These are phyloP conservation scores for Antheraea pernyi DNA, from an alignment of 1,140 invertebrate species.

Conservation along the genomic window DNA sequence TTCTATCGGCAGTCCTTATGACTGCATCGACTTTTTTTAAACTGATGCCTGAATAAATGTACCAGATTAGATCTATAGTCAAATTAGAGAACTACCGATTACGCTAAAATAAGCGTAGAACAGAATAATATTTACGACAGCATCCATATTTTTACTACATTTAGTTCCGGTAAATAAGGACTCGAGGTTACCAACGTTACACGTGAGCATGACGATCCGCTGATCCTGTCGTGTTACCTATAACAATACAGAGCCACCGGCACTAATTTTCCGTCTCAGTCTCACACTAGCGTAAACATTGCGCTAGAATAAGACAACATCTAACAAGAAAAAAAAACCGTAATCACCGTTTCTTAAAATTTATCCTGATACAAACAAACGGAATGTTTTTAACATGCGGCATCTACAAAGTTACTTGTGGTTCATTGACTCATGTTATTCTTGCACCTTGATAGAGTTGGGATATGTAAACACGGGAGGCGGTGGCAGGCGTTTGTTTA, in stretches of 20 bases:
- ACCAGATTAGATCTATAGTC: too few species aligned
- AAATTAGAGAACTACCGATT: too few species aligned
- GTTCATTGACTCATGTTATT: constrained; percentile 70
- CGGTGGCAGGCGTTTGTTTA: constrained; percentile 27
- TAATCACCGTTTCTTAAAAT: constrained; percentile 1
- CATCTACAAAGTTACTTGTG: constrained; percentile 50
- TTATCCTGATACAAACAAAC: constrained; percentile 7
- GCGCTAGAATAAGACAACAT: not conserved
- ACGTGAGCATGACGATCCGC: not conserved
- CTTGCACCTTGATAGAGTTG: constrained; percentile 63
- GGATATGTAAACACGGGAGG: constrained; percentile 45
- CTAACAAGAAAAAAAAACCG: not conserved
- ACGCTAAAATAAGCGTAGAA: too few species aligned
- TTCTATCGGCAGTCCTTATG: too few species aligned
- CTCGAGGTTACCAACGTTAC: too few species aligned
- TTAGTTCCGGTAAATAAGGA: not conserved
- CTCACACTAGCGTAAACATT: not conserved
- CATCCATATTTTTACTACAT: not conserved
- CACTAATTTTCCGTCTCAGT: not conserved
- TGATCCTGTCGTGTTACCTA: not conserved
- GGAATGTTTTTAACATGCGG: constrained; percentile 37
- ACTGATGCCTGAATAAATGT: too few species aligned
- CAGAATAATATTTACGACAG: too few species aligned
- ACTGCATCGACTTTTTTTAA: too few species aligned
- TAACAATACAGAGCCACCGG: not conserved